A percentile compares a stretch with the other conserved stretches of the same genome.
Conservation (phyloP, 2,888 invertebrate genomes). For the Conomelus anceps region DNA sequence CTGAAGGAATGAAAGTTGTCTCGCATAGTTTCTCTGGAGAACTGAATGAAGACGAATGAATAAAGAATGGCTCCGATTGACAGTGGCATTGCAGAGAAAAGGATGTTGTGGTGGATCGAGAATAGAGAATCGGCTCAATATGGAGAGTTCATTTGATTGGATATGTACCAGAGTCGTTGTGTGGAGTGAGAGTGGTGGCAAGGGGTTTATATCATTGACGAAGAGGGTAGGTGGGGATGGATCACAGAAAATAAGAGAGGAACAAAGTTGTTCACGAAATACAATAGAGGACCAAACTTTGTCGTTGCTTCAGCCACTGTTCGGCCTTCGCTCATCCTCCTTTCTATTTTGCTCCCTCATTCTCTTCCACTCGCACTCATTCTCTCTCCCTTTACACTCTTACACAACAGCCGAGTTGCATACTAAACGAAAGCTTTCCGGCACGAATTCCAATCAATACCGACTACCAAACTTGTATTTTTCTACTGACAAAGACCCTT, state of each 20-base stretch:
- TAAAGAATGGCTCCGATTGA: not conserved
- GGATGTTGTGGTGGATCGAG: not conserved
- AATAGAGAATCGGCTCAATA: not conserved
- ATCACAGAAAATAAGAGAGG: not conserved
- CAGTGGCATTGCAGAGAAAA: not conserved
- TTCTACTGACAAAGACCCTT: not conserved
- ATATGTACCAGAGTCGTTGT: not conserved
- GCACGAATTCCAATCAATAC: not conserved
- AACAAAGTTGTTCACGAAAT: not conserved
- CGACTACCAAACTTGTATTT: not conserved
- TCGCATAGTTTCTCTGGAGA: not conserved
- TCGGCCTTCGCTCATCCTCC: not conserved
- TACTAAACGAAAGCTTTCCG: not conserved
- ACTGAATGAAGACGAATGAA: not conserved
- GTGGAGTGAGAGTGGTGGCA: not conserved
- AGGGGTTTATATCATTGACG: not conserved
- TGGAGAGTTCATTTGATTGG: not conserved
- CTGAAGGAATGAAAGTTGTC: too few species aligned
- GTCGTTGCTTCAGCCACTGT: not conserved
- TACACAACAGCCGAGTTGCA: not conserved
- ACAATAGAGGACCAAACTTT: not conserved
- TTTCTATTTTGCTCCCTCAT: not conserved
- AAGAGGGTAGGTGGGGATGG: not conserved
- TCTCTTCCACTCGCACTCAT: not conserved
- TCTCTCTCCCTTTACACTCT: not conserved